Evolutionary conservation across 2,888 invertebrate species (phyloP).

Genomic region (Phengaris arion): DNA sequence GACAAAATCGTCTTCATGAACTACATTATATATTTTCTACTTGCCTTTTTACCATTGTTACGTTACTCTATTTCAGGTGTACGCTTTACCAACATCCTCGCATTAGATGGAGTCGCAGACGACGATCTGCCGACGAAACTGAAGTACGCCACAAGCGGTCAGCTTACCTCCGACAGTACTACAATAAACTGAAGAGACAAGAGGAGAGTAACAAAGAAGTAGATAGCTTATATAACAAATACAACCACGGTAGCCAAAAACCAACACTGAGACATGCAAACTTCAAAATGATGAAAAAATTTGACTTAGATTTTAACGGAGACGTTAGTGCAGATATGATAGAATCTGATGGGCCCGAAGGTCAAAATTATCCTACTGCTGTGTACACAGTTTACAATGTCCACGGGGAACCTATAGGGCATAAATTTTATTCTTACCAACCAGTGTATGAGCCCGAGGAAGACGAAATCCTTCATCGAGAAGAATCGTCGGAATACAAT

Average conservation of each 20-base stretch:
- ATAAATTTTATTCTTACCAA: slow-evolving; percentile 70
- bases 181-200: slow-evolving; percentile 57
- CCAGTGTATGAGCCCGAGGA: slow-evolving; percentile 73
- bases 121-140: slow-evolving; percentile 75
- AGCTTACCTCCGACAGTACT: slow-evolving; percentile 66
- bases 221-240: slow-evolving; percentile 69
- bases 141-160: slow-evolving; percentile 65
- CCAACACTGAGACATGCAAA: slow-evolving; percentile 72
- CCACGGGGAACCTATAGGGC: slow-evolving; percentile 73
- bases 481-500: slow-evolving; percentile 60
- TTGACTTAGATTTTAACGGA: slow-evolving; percentile 58
- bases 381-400: slow-evolving; percentile 72
- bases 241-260: slow-evolving; percentile 63
- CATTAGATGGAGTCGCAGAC: slow-evolving; percentile 87
- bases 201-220: slow-evolving; percentile 55
- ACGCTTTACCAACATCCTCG: slow-evolving; percentile 92
- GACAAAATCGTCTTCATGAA: slow-evolving; percentile 32
- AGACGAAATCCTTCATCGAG: slow-evolving; percentile 56
- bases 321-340: slow-evolving; percentile 50
- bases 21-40: neutral
- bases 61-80: slow-evolving; percentile 75
- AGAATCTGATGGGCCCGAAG: slow-evolving; percentile 49
- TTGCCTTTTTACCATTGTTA: neutral
- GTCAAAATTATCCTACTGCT: slow-evolving; percentile 65
- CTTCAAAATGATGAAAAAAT: slow-evolving; percentile 71